A percentile compares a stretch with the other conserved stretches of the same genome.
phyloP scores from a whole-genome alignment of 2,113 vertebrate genomes.

The Dicrurus megarhynchus region DNA sequence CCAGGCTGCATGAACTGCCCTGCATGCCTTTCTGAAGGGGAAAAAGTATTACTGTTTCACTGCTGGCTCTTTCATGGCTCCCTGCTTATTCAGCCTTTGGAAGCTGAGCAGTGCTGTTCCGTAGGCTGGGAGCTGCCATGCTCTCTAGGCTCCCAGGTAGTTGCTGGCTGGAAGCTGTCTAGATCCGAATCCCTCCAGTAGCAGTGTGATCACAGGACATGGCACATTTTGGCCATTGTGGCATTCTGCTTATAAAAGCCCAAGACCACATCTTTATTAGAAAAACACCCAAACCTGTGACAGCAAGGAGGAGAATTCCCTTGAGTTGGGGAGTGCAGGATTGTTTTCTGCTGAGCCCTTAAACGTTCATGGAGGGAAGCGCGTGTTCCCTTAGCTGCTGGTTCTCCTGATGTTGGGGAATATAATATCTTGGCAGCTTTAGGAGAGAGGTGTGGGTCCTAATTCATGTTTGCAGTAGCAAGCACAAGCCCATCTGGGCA shows the following conservation, averaged over 20 bases:
- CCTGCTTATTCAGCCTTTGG: background rate
- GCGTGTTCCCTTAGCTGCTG: background rate
- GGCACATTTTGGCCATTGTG: background rate
- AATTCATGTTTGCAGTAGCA: background rate
- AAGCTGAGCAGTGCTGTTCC: background rate
- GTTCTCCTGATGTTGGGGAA: background rate
- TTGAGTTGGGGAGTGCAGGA: background rate
- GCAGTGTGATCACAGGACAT: background rate
- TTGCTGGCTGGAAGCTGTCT: background rate
- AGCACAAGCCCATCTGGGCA: background rate
- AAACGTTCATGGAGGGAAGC: background rate
- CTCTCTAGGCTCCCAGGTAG: background rate
- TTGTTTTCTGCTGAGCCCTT: background rate
- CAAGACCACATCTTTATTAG: background rate
- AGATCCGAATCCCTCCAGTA: background rate
- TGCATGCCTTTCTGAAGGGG: background rate
- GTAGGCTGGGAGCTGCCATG: background rate
- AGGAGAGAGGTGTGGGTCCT: background rate
- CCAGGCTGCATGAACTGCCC: background rate
- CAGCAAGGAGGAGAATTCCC: background rate
- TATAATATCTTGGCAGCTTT: background rate
- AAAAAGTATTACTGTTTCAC: background rate
- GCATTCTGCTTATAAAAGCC: background rate
- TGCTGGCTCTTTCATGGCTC: background rate
- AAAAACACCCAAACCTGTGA: fast-evolving